These are phyloP conservation scores for Vanacampus margaritifer DNA, from an alignment of 2,113 vertebrate genomes.

Conservation along the genomic window DNA sequence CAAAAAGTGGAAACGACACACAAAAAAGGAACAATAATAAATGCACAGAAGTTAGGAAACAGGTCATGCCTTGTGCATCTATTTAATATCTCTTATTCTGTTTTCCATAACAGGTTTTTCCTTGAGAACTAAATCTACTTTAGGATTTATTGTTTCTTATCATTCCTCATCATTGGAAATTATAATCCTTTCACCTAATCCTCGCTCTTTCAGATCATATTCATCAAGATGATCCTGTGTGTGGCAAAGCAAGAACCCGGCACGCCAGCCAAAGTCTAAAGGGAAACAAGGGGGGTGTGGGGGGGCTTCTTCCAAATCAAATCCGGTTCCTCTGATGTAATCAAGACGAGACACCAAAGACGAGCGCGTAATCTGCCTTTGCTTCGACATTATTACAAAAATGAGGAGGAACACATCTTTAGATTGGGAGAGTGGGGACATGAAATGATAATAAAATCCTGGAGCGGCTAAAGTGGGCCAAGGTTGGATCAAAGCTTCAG, in stretches of 20 bases:
- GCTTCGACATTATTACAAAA: conserved; percentile 68
- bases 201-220: conserved; percentile 69
- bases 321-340: conserved; percentile 71
- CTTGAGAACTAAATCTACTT: conserved; percentile 78
- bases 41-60: conserved; percentile 10
- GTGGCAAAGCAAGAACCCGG: conserved; percentile 62
- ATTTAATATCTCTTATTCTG: conserved; percentile 64
- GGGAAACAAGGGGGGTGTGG: conserved; percentile 23
- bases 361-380: conserved; percentile 63
- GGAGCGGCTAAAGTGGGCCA: conserved; percentile 51
- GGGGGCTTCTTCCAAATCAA: conserved; percentile 64
- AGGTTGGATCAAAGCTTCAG: conserved; percentile 71
- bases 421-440: conserved; percentile 73
- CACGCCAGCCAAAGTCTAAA: conserved; percentile 53
- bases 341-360: conserved; percentile 70
- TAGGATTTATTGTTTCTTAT: conserved; percentile 76
- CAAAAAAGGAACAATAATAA: conserved; percentile 17
- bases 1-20: neutral
- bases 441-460: conserved; percentile 72
- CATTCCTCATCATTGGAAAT: conserved; percentile 71
- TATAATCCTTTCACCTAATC: conserved; percentile 72
- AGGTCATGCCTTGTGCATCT: conserved; percentile 34
- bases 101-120: conserved; percentile 73
- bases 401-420: conserved; percentile 68
- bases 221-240: conserved; percentile 69